Evolutionary conservation across 2,113 vertebrate genomes (phyloP).

Genomic region (Seriola aureovittata): DNA sequence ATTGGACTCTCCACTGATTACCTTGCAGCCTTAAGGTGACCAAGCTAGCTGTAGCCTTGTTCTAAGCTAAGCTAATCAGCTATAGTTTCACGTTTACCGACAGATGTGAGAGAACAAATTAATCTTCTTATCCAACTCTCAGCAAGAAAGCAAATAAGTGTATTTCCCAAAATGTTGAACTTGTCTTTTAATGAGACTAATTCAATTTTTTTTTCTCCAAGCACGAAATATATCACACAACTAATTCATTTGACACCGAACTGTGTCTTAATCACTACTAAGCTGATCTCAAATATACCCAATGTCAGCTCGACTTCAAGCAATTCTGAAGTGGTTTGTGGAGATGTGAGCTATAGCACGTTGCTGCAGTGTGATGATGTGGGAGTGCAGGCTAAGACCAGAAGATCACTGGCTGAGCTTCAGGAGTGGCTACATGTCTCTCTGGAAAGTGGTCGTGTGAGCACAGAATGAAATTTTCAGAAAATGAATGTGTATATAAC

Average conservation of each 20-base stretch:
- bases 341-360: slow-evolving; percentile 4
- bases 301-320: neutral
- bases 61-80: slow-evolving; percentile 38
- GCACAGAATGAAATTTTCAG: slow-evolving; percentile 39
- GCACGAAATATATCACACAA: slow-evolving; percentile 7
- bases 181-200: slow-evolving; percentile 6
- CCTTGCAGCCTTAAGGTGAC: slow-evolving; percentile 12
- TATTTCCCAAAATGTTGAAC: slow-evolving; percentile 17
- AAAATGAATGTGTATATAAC: slow-evolving; percentile 19
- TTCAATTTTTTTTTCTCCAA: neutral
- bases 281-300: slow-evolving; percentile 3
- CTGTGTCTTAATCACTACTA: slow-evolving; percentile 2
- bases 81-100: slow-evolving; percentile 38
- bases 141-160: neutral
- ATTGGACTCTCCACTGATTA: neutral
- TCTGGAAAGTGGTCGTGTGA: slow-evolving; percentile 31
- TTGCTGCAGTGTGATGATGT: slow-evolving; percentile 23
- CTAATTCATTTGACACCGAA: slow-evolving; percentile 26
- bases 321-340: slow-evolving; percentile 8
- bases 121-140: slow-evolving; percentile 29
- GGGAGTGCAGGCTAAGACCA: slow-evolving; percentile 27
- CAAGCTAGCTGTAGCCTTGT: neutral
- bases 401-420: slow-evolving; percentile 36
- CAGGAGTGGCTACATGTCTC: slow-evolving; percentile 41
- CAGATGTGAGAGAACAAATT: slow-evolving; percentile 8